Base-by-base conservation (phyloP, 2,888 invertebrate genomes). In the Drosophila pseudotalamancana region DNA sequence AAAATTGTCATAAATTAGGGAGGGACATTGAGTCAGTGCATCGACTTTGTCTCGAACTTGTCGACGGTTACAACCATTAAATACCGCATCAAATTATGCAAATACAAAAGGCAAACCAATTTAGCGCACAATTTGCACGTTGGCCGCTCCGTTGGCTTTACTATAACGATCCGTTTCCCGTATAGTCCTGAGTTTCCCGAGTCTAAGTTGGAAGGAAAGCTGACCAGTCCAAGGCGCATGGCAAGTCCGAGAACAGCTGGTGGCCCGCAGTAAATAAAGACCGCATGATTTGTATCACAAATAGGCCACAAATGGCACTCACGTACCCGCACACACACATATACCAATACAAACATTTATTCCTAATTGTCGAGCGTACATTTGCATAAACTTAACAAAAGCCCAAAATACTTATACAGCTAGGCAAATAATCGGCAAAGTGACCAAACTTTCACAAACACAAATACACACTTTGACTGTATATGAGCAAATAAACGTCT, bases 241-340 rank as follows among this genome's bases (percentile, higher is more conserved):
- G 19, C 53, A 42, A 55, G 39, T 49, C 65, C 49, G 49, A 61
- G 72, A 68, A 51, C 81, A 79, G 75, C 63, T 80, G 79, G 62
- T 61, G 77, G 75, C 81, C 81, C 84, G 84, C 77, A 84, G 79
- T 77, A 70, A 77, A 79, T 79, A 77, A 72, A 49, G 66, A 84
- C 84, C 82, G 46, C 84, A 84, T 79, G 82, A 84, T 82, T 84
- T 82, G 79, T 82, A 77, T 84, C 77, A 81, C 84, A 82, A 82
- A 84, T 81, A 70, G 70, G 63, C 82, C 82, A 71, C 82, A 82
- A 82, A 84, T 84, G 81, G 75, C 39, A 59, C 35, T 49, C 40
- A 62, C 61, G 61, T 45, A 63, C 56, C 39, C 37, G 42, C 42
- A 48, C 21, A 55, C 62, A 50, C 42, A 45, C 23, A 14, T 46